Conservation (phyloP, 2,113 vertebrate species). For the Cairina moschata region DNA sequence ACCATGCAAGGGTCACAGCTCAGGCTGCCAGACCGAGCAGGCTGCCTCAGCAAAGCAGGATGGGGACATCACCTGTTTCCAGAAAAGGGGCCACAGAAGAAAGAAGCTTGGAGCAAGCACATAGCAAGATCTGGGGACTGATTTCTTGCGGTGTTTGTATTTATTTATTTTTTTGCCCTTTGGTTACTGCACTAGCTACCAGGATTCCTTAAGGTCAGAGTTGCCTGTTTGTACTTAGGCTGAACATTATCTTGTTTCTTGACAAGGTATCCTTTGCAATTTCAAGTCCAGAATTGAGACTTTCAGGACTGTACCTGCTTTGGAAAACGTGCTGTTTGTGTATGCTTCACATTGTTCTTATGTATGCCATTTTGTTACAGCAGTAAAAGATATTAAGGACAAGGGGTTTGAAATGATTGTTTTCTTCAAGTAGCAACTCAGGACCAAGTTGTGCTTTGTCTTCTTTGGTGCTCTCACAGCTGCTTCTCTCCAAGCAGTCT, state of each 20-base stretch:
- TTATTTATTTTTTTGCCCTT: neutral
- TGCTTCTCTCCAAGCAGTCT: neutral
- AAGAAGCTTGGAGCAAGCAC: neutral
- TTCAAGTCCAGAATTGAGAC: neutral
- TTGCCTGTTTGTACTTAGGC: neutral
- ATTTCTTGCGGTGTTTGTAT: neutral
- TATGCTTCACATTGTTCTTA: neutral
- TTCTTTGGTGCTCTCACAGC: conserved; percentile 11
- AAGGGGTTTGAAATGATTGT: neutral
- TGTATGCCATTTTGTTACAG: neutral
- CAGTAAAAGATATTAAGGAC: neutral
- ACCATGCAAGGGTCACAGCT: neutral
- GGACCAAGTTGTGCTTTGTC: neutral
- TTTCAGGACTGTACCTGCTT: neutral
- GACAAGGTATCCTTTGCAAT: neutral
- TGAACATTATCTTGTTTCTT: neutral
- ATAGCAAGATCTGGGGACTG: neutral
- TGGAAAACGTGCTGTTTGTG: neutral
- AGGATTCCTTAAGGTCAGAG: neutral
- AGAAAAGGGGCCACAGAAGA: neutral
- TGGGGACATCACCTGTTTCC: conserved; percentile 15
- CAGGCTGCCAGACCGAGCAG: neutral
- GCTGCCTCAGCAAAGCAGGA: neutral
- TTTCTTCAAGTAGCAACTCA: neutral
- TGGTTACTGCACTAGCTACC: neutral